A percentile compares a stretch with the other conserved stretches of the same genome.
phyloP scores from a whole-genome alignment of 2,888 invertebrate species.

The Synergus laeviventris region DNA sequence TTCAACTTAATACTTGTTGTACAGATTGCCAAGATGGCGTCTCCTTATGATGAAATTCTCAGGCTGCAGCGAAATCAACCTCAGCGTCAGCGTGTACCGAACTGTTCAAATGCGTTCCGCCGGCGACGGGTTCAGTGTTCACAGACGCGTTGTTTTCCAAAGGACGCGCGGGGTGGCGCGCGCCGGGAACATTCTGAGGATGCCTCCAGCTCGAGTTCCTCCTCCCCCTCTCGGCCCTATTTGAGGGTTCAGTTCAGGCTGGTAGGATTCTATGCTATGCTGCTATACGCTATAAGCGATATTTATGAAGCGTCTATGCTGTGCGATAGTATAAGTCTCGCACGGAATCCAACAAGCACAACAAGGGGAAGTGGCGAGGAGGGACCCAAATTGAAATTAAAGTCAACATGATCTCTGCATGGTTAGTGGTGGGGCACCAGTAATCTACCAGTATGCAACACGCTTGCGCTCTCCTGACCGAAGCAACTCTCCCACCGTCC shows the following conservation, averaged over 20 bases:
- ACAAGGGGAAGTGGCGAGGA: conserved; percentile 50
- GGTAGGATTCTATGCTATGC: conserved; percentile 41
- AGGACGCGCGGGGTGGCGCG: conserved; percentile 63
- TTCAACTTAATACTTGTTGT: conserved; percentile 37
- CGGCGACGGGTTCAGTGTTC: conserved; percentile 65
- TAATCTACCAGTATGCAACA: conserved; percentile 50
- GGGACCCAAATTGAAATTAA: conserved; percentile 66
- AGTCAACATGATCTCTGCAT: conserved; percentile 51
- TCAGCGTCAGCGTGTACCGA: conserved; percentile 54
- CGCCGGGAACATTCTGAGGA: conserved; percentile 59
- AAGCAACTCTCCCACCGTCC: conserved; percentile 34
- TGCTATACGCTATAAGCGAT: conserved; percentile 9
- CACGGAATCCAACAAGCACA: conserved; percentile 44
- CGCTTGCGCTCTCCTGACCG: conserved; percentile 43
- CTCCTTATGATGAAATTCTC: conserved; percentile 39
- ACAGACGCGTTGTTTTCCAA: conserved; percentile 67
- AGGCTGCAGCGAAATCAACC: conserved; percentile 46
- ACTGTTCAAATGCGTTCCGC: conserved; percentile 66
- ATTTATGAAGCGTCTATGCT: conserved; percentile 5
- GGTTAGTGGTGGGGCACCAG: conserved; percentile 61
- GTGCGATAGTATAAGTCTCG: conserved; percentile 10
- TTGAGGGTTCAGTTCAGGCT: conserved; percentile 49
- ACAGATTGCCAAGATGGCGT: conserved; percentile 24
- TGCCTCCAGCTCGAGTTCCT: conserved; percentile 49
- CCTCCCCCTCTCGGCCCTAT: conserved; percentile 45